phyloP scores from a whole-genome alignment of 2,797 vertebrate species.

The Galago senegalensis region DNA sequence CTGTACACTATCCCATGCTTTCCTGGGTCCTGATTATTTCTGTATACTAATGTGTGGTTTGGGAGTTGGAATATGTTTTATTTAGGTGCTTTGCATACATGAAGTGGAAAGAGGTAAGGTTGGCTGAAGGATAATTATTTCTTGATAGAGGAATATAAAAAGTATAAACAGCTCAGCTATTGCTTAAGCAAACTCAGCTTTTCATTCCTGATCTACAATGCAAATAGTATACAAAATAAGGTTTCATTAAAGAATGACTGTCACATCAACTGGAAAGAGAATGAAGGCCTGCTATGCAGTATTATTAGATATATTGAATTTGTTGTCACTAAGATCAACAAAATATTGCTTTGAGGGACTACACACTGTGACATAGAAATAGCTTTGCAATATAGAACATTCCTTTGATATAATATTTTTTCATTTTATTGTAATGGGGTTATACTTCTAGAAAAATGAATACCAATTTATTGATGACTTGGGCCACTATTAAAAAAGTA shows the following conservation, averaged over 20 bases:
- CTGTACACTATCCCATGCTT: neutral
- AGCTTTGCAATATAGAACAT: slow-evolving; percentile 61
- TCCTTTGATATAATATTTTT: slow-evolving; percentile 60
- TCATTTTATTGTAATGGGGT: slow-evolving; percentile 57
- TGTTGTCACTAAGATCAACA: slow-evolving; percentile 79
- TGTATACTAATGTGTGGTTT: slow-evolving; percentile 15
- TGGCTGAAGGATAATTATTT: slow-evolving; percentile 80
- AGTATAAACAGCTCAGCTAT: slow-evolving; percentile 73
- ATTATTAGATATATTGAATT: slow-evolving; percentile 80
- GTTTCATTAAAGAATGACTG: slow-evolving; percentile 76
- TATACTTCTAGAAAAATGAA: slow-evolving; percentile 68
- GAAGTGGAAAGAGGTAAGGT: slow-evolving; percentile 67
- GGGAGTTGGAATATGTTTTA: slow-evolving; percentile 65
- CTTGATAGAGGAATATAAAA: slow-evolving; percentile 80
- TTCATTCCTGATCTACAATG: slow-evolving; percentile 74
- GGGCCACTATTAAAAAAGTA: slow-evolving; percentile 43
- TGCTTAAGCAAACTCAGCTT: slow-evolving; percentile 72
- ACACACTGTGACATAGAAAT: slow-evolving; percentile 64
- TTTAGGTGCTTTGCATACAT: slow-evolving; percentile 58
- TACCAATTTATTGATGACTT: slow-evolving; percentile 55
- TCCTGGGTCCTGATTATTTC: slow-evolving; percentile 23
- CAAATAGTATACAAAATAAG: slow-evolving; percentile 80
- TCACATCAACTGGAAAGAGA: slow-evolving; percentile 77
- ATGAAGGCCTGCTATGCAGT: slow-evolving; percentile 75
- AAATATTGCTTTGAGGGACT: slow-evolving; percentile 72